Conservation (phyloP, 2,113 vertebrate genomes). For the rabbit (Oryctolagus cuniculus) region DNA sequence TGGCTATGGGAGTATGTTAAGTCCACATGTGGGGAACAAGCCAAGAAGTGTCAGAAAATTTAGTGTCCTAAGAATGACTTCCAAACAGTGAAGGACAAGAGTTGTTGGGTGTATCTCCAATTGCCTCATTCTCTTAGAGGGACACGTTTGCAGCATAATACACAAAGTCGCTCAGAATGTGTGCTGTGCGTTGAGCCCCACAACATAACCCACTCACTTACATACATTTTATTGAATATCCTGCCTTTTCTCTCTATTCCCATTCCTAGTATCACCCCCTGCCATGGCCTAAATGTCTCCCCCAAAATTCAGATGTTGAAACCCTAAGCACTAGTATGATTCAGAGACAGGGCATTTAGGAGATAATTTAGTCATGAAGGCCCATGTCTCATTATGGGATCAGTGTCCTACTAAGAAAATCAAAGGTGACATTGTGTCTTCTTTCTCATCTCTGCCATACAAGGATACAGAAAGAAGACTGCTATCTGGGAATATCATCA, state of each 20-base stretch:
- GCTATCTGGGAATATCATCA: neutral
- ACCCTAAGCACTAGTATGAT: neutral
- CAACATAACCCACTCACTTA: neutral
- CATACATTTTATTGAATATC: neutral
- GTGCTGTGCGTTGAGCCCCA: neutral
- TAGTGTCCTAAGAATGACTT: neutral
- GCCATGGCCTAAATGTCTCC: neutral
- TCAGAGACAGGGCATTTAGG: neutral
- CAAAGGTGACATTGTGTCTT: neutral
- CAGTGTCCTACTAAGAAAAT: neutral
- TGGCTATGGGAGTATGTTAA: neutral
- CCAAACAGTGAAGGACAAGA: neutral
- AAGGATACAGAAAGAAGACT: neutral
- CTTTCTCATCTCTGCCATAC: neutral
- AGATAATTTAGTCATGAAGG: neutral
- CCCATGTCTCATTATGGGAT: neutral
- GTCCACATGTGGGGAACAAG: neutral
- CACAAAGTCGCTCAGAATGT: neutral
- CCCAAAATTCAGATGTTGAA: neutral
- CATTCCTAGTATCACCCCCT: neutral
- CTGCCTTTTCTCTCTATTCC: neutral
- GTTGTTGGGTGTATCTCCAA: neutral
- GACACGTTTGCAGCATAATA: neutral
- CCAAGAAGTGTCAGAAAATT: slow-evolving; percentile 10
- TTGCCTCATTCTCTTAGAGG: neutral